Evolutionary conservation across 2,888 invertebrate genomes (phyloP), one percentile per base, ranked within the genome.

Genomic region (Prenolepis imparis): DNA sequence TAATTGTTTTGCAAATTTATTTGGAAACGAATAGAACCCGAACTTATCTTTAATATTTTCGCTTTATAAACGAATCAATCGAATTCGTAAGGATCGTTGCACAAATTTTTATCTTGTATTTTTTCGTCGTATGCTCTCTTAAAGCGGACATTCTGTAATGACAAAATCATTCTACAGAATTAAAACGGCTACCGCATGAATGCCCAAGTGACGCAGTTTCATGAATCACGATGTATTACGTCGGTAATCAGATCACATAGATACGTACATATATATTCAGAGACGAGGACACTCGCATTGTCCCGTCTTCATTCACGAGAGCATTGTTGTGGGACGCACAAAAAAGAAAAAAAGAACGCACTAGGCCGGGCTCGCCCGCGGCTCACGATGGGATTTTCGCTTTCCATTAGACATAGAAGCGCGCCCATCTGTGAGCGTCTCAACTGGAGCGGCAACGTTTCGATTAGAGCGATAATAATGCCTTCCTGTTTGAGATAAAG

Each of bases 381-480:
- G 44, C 3, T 48, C 9, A 9, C 41, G 59, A 70, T 70, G 72
- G 44, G 72, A 70, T 78, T 78, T 78, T 78, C 78, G 78, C 72
- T 78, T 70, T 78, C 44, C 66, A 70, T 78, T 36, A 36, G 72
- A 48, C 57, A 11, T 55, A 44, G 44, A 48, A 44, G 24, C 70
- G 70, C 78, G 72, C 59, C 59, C 44, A 70, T 72, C 59, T 44
- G n/a, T n/a, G 36, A 70, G 44, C 72, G 59, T 32, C 32, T 72
- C 78, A 70, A 78, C 70, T 78, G 78, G 78, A 78, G 44, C 78
- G 78, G 78, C 44, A 78, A 48, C 59, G 78, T 78, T 78, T 61
- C 72, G 78, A 78, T 78, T 70, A 70, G 59, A 61, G 36, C 24
- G 28, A 44, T 72, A 78, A 78, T 70, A 70, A 72, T 9, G 59